Conservation (phyloP, 2,797 vertebrate species). For the Enteromius mattozi region DNA sequence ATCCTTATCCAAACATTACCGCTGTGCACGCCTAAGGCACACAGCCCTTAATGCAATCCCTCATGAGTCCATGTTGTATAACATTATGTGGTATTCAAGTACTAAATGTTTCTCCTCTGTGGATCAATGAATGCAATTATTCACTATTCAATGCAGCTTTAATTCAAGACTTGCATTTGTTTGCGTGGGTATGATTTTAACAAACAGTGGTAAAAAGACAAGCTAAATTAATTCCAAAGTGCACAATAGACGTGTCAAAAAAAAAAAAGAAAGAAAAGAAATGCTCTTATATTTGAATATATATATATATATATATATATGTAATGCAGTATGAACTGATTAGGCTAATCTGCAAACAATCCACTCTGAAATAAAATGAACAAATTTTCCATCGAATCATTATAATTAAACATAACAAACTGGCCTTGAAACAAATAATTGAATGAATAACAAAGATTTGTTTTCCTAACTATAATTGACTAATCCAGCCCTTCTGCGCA, state of each 20-base stretch:
- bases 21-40: neutral
- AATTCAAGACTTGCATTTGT: neutral
- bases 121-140: neutral
- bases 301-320: neutral
- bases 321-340: neutral
- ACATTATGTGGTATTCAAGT: neutral
- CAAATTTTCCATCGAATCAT: neutral
- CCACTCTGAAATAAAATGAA: neutral
- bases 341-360: neutral
- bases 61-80: neutral
- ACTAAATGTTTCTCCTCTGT: neutral
- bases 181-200: neutral
- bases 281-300: conserved; percentile 2
- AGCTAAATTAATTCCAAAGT: no score
- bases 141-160: neutral
- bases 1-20: conserved; percentile 43
- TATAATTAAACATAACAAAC: conserved; percentile 19
- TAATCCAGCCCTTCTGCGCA: neutral
- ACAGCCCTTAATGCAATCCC: conserved; percentile 5
- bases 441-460: conserved; percentile 2
- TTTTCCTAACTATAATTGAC: neutral
- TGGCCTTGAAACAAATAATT: conserved; percentile 13
- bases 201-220: neutral
- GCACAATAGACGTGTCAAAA: neutral
- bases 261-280: neutral